These are phyloP conservation scores for Dendrolimus pini DNA, from an alignment of 2,888 invertebrate species.

Conservation along the genomic window DNA sequence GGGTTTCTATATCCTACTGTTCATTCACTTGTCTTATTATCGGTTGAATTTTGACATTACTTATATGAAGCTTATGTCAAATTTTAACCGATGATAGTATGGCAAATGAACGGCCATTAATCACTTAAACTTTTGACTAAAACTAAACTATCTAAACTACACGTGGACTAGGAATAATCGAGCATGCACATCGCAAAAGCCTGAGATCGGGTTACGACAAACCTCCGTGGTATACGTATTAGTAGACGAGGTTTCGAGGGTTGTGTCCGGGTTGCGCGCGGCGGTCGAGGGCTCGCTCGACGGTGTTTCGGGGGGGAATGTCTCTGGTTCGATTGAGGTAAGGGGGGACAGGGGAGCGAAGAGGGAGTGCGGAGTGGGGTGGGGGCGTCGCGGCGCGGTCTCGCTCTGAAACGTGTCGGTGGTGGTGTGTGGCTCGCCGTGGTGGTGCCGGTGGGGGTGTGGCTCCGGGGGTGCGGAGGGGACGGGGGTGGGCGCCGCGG, in stretches of 20 bases:
- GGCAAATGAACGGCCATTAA: no score
- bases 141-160: neutral
- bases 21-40: no score
- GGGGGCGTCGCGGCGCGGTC: slow-evolving; percentile 37
- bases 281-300: slow-evolving; percentile 40
- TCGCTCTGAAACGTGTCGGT: slow-evolving; percentile 69
- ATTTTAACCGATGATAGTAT: no score
- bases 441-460: slow-evolving; percentile 67
- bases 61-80: no score
- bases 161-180: slow-evolving; percentile 17
- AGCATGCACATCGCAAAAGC: slow-evolving; percentile 33
- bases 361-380: slow-evolving; percentile 15
- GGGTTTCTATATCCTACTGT: no score
- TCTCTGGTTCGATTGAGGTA: slow-evolving; percentile 28
- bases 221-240: slow-evolving; percentile 68
- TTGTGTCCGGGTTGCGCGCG: slow-evolving; percentile 38
- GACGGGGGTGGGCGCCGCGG: slow-evolving; percentile 24
- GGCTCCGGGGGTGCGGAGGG: slow-evolving; percentile 31
- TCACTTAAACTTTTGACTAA: no score
- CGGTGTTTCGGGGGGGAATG: slow-evolving; percentile 21
- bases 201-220: slow-evolving; percentile 61
- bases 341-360: slow-evolving; percentile 13
- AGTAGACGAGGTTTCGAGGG: slow-evolving; percentile 56
- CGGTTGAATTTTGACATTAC: no score
- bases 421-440: slow-evolving; percentile 65